Base-by-base conservation (phyloP, 2,797 vertebrate genomes). In the Orestias chungarensis region DNA sequence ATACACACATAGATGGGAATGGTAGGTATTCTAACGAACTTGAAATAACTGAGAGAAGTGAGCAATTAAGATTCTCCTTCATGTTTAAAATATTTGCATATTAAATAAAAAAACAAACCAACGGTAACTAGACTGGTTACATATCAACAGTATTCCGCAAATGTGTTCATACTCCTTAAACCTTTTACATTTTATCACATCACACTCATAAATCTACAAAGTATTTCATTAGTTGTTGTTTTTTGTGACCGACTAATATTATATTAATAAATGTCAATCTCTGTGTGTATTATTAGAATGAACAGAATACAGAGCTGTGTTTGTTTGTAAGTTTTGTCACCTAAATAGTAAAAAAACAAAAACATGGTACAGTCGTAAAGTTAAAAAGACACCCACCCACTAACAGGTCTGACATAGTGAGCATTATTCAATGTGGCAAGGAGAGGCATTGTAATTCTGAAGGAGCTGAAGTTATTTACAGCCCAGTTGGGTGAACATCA, bases 11-110 rank as follows among this genome's bases (percentile, higher is more conserved):
- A 46, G 31, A 25, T 52, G 90, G 89, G 9, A 81, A 86, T 25
- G 91, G 93, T 93, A 73, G 73, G 80, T 70, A 33, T 72, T 42
- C 3, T n/a, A 11, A 40, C 25, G 1, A 9, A 18, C 20, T 31
- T 25, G 8, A 29, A 12, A 25, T 35, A 54, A 68, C 2, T 5
- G 27, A 70, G 40, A 33, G 47, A 18, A 59, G 6, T 47, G 46
- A 31, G 38, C 14, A 29, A 54, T 17, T 54, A 8, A 54, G 15
- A 54, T 14, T 54, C 15, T 54, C 5, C 46, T 47, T 47, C 18
- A 18, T 0, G 29, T 31, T 55, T 55, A 31, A 55, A 27, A 7
- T 6, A 54, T 29, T 29, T 54, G 27, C 12, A 29, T 29, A 31
- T 31, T 15, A 29, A 54, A 54, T 17, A 46, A 44, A 46, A 18